These are phyloP conservation scores for Apeira syringaria DNA, from an alignment of 2,888 invertebrate genomes.

Conservation along the genomic window DNA sequence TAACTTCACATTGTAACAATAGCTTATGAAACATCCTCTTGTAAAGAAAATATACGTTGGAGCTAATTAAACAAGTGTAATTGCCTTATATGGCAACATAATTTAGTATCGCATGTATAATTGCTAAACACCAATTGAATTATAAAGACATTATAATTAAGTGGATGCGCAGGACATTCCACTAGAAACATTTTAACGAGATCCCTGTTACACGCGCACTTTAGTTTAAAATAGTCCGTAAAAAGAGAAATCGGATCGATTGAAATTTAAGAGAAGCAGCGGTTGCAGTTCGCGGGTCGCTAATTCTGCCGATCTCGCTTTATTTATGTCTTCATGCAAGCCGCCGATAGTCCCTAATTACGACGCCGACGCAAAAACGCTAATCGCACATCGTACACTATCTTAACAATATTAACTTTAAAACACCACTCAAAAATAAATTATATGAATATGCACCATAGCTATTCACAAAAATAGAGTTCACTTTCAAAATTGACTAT, in stretches of 20 bases:
- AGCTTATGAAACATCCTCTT: too few species aligned
- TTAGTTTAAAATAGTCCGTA: conserved; percentile 34
- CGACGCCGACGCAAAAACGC: conserved; percentile 75
- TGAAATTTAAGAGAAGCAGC: conserved; percentile 62
- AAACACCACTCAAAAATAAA: conserved; percentile 3
- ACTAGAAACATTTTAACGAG: conserved; percentile 28
- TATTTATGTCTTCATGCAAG: conserved; percentile 83
- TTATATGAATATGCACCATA: conserved; percentile 22
- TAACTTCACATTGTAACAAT: too few species aligned
- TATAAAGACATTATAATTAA: conserved; percentile 23
- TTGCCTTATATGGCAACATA: too few species aligned
- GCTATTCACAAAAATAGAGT: conserved; percentile 4
- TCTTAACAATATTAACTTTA: conserved; percentile 29
- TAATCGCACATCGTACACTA: conserved; percentile 71
- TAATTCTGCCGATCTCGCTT: conserved; percentile 71
- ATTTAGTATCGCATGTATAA: conserved; percentile 19
- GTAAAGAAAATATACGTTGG: too few species aligned
- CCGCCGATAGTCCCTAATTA: conserved; percentile 82
- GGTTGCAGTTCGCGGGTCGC: conserved; percentile 52
- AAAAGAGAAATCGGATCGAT: conserved; percentile 61
- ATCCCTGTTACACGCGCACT: conserved; percentile 24
- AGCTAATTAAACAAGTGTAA: too few species aligned
- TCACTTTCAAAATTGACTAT: conserved; percentile 6
- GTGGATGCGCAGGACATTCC: conserved; percentile 6
- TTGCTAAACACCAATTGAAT: conserved; percentile 14